Percentiles rank a stretch among this genome's conserved stretches.
Evolutionary conservation across 2,888 invertebrate species (phyloP).

Genomic region (Zele albiditarsus): DNA sequence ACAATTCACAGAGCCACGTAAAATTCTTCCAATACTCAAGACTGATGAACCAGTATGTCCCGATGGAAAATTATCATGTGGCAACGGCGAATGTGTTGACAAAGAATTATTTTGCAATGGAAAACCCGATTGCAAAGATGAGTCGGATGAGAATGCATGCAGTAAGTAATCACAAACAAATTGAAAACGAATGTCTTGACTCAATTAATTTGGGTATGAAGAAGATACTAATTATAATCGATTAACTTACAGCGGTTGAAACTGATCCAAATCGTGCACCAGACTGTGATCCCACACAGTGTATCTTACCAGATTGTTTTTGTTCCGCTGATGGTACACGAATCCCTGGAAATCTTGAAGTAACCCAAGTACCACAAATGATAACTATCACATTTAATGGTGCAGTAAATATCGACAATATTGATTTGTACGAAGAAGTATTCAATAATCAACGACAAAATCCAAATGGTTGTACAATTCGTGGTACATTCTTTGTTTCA

Average conservation of each 20-base stretch:
- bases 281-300: slow-evolving; percentile 91
- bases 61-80: slow-evolving; percentile 92
- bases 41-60: slow-evolving; percentile 95
- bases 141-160: slow-evolving; percentile 96
- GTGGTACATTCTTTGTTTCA: slow-evolving; percentile 92
- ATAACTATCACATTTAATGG: slow-evolving; percentile 94
- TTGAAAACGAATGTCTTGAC: slow-evolving; percentile 10
- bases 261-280: slow-evolving; percentile 93
- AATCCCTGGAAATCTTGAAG: slow-evolving; percentile 88
- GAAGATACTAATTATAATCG: slow-evolving; percentile 13
- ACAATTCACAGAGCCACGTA: slow-evolving; percentile 86
- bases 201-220: not conserved
- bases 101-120: slow-evolving; percentile 95
- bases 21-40: slow-evolving; percentile 90
- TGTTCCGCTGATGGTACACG: slow-evolving; percentile 94
- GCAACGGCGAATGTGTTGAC: slow-evolving; percentile 93
- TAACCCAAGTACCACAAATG: slow-evolving; percentile 93
- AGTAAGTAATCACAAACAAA: slow-evolving; percentile 79
- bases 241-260: slow-evolving; percentile 82
- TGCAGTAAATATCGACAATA: slow-evolving; percentile 93
- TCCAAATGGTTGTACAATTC: slow-evolving; percentile 91
- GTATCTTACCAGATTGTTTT: slow-evolving; percentile 92
- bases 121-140: slow-evolving; percentile 93
- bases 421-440: slow-evolving; percentile 91
- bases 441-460: slow-evolving; percentile 90